A percentile compares a stretch with the other conserved stretches of the same genome.
These are phyloP conservation scores for Etheostoma nigrum DNA, from an alignment of 2,797 vertebrate genomes.

Conservation along the genomic window DNA sequence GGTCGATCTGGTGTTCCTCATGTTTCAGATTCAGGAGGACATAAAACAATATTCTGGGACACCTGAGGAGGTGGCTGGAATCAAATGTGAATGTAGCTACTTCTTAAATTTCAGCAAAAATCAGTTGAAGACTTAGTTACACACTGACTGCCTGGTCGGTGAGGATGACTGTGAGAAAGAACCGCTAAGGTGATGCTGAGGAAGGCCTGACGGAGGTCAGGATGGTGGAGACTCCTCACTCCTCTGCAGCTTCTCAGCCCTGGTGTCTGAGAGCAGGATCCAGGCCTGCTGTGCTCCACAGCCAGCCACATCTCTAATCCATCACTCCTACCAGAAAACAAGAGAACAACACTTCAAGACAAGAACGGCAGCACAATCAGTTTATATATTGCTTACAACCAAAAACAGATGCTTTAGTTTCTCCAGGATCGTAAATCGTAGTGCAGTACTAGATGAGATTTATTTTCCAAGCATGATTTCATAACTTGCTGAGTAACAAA, in stretches of 20 bases:
- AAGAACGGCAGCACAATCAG: conserved; percentile 7
- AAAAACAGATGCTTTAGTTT: neutral
- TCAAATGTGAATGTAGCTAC: neutral
- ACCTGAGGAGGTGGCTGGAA: neutral
- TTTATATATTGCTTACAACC: neutral
- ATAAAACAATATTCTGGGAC: conserved; percentile 22
- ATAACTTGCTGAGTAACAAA: conserved; percentile 6
- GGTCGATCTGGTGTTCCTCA: conserved; percentile 90
- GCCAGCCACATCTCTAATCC: conserved; percentile 43
- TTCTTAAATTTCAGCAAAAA: conserved; percentile 5
- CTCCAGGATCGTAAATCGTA: neutral
- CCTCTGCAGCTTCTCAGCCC: conserved; percentile 40
- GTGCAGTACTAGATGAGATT: neutral
- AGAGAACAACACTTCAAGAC: neutral
- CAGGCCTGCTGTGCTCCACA: conserved; percentile 34
- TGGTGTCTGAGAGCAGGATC: conserved; percentile 42
- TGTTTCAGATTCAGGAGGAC: conserved; percentile 58
- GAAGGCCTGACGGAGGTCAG: neutral
- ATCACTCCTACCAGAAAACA: conserved; percentile 52
- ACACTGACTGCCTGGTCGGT: neutral
- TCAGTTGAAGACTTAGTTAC: neutral
- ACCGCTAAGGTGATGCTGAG: conserved; percentile 13
- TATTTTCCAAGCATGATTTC: conserved; percentile 1
- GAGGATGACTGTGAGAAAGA: conserved; percentile 10
- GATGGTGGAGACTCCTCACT: conserved; percentile 14